Evolutionary conservation across 2,888 invertebrate genomes (phyloP).

Genomic region (Isotomurus palustris): DNA sequence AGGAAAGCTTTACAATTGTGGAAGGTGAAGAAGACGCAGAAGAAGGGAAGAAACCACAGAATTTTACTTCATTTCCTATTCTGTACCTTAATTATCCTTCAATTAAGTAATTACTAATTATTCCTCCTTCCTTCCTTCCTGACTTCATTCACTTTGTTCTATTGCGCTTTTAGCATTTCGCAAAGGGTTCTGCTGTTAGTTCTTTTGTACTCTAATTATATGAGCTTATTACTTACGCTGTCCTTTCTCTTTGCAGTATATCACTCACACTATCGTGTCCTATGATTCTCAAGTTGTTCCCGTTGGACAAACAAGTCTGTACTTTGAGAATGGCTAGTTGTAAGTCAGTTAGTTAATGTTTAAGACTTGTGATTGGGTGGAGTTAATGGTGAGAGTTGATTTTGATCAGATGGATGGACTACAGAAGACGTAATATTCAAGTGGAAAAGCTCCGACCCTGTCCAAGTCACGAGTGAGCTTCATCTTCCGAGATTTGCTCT

Average conservation of each 20-base stretch:
- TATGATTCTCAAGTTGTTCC: slow-evolving; percentile 94
- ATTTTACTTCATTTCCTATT: neutral
- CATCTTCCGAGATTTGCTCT: slow-evolving; percentile 89
- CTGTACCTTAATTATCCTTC: neutral
- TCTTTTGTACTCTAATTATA: too few species aligned
- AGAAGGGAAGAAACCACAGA: too few species aligned
- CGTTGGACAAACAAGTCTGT: slow-evolving; percentile 89
- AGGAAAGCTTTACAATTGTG: too few species aligned
- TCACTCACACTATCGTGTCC: slow-evolving; percentile 92
- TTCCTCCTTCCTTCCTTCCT: too few species aligned
- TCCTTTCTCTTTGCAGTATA: too few species aligned
- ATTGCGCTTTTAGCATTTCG: too few species aligned
- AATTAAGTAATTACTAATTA: too few species aligned
- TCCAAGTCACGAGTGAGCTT: slow-evolving; percentile 87
- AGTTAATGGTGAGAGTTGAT: slow-evolving; percentile 1
- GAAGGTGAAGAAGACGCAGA: too few species aligned
- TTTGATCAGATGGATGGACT: slow-evolving; percentile 84
- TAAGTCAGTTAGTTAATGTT: slow-evolving; percentile 59
- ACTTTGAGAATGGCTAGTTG: slow-evolving; percentile 93
- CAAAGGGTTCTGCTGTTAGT: too few species aligned
- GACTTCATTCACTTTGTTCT: too few species aligned
- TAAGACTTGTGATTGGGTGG: neutral
- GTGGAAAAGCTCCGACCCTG: slow-evolving; percentile 92
- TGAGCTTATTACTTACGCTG: too few species aligned
- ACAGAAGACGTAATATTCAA: slow-evolving; percentile 90